phyloP scores from a whole-genome alignment of 2,113 vertebrate species.

The Indicator indicator region DNA sequence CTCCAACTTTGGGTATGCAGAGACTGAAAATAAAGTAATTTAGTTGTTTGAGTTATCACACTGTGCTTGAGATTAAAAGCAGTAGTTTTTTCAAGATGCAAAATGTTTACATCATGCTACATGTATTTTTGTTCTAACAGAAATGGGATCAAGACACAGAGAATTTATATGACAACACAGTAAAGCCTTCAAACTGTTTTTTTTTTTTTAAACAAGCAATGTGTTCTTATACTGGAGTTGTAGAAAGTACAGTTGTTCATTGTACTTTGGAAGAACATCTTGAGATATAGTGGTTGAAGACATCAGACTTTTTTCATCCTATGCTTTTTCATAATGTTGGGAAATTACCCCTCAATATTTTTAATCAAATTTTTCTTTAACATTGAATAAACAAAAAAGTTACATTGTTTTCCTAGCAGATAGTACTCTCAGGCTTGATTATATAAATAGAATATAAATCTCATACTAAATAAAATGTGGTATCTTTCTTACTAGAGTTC shows the following conservation, averaged over 20 bases:
- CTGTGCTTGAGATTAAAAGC: not conserved
- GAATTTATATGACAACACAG: not conserved
- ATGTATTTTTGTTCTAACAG: not conserved
- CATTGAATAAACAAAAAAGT: not conserved
- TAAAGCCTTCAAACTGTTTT: not conserved
- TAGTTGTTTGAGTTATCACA: not conserved
- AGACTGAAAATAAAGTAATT: not conserved
- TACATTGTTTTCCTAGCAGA: not conserved
- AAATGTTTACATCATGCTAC: not conserved
- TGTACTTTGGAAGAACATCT: not conserved
- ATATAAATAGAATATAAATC: not conserved
- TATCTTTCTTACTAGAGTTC: not conserved
- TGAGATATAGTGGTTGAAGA: not conserved
- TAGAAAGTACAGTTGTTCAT: not conserved
- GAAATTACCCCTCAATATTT: not conserved
- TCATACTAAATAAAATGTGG: not conserved
- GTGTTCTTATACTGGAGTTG: not conserved
- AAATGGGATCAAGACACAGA: not conserved
- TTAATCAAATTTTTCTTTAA: not conserved
- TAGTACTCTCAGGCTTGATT: not conserved
- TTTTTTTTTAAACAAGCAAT: not conserved
- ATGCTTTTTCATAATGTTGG: not conserved
- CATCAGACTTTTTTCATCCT: not conserved
- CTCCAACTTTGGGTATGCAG: not conserved
- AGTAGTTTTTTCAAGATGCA: not conserved